Conservation (phyloP, 2,113 vertebrate genomes). For the Nycticorax nycticorax region DNA sequence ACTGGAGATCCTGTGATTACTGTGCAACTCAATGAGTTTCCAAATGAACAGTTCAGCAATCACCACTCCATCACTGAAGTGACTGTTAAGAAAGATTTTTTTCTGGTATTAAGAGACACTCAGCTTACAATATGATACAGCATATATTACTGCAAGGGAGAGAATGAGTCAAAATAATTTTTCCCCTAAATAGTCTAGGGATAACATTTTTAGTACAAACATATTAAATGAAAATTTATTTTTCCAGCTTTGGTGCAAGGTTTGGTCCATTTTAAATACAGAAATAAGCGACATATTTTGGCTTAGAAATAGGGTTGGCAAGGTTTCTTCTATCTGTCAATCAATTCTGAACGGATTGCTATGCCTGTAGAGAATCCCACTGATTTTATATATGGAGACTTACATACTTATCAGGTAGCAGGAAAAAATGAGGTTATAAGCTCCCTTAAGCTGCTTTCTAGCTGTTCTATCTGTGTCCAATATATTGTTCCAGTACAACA, state of each 20-base stretch:
- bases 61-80: conserved; percentile 3
- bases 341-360: not conserved
- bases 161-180: not conserved
- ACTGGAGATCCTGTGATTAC: not conserved
- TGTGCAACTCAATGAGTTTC: not conserved
- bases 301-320: not conserved
- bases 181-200: not conserved
- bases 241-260: not conserved
- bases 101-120: not conserved
- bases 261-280: not conserved
- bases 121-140: not conserved
- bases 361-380: not conserved
- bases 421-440: not conserved
- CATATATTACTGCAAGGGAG: not conserved
- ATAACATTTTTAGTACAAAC: not conserved
- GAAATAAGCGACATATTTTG: not conserved
- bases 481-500: not conserved
- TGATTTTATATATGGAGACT: not conserved
- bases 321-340: not conserved
- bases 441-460: not conserved
- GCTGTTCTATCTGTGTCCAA: not conserved
- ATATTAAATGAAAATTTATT: not conserved
- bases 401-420: not conserved
- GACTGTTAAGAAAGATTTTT: not conserved
- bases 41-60: not conserved